phyloP scores from a whole-genome alignment of 2,113 vertebrate genomes.

The Ardeotis arabs region DNA sequence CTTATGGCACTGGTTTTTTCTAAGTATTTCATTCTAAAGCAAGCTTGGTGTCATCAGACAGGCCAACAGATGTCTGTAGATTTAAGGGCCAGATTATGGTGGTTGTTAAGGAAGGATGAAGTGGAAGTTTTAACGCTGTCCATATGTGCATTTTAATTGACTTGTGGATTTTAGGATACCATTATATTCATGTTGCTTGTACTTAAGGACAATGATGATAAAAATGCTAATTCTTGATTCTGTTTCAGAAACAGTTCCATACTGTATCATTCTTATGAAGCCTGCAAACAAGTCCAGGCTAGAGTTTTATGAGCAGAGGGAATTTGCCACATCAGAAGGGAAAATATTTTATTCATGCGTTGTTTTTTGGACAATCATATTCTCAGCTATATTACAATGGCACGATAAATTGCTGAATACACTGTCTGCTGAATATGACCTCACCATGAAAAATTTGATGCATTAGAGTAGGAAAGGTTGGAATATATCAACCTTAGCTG shows the following conservation, averaged over 20 bases:
- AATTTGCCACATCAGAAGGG: constrained; percentile 53
- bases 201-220: neutral
- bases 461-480: constrained; percentile 80
- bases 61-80: constrained; percentile 29
- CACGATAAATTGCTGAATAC: constrained; percentile 81
- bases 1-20: neutral
- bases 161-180: constrained; percentile 1
- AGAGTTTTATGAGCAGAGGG: constrained; percentile 15
- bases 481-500: constrained; percentile 84
- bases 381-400: constrained; percentile 71
- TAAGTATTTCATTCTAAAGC: neutral
- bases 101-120: constrained; percentile 24
- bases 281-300: constrained; percentile 24
- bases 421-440: constrained; percentile 82
- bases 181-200: neutral
- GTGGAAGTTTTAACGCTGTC: constrained; percentile 56
- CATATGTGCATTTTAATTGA: constrained; percentile 51
- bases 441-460: constrained; percentile 84
- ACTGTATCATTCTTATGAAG: constrained; percentile 27
- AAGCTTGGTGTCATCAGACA: constrained; percentile 1
- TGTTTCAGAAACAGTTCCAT: constrained; percentile 20
- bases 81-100: constrained; percentile 34
- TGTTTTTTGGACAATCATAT: constrained; percentile 75
- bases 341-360: constrained; percentile 76
- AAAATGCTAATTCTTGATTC: constrained; percentile 39